phyloP scores from a whole-genome alignment of 2,113 vertebrate species.

The Caretta caretta region DNA sequence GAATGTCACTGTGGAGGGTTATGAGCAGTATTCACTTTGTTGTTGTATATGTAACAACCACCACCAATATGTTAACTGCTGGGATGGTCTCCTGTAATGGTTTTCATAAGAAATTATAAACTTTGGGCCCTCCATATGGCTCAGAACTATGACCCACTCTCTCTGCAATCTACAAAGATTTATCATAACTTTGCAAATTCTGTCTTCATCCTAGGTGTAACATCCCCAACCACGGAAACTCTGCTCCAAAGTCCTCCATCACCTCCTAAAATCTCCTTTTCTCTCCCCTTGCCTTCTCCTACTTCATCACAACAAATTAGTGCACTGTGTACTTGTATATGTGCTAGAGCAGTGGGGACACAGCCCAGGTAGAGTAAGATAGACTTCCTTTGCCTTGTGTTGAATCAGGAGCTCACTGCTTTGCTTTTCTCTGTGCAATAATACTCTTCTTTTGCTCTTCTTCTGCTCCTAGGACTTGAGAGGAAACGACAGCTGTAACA shows the following conservation, averaged over 20 bases:
- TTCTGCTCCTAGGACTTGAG: neutral
- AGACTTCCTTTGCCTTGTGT: neutral
- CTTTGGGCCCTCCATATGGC: neutral
- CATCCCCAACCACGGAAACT: neutral
- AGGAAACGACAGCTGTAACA: neutral
- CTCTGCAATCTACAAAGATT: neutral
- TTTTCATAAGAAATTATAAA: neutral
- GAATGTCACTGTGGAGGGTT: neutral
- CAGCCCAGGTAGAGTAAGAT: neutral
- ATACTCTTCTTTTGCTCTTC: neutral
- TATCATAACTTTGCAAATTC: neutral
- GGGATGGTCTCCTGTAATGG: fast-evolving
- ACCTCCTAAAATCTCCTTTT: neutral
- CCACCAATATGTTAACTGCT: neutral
- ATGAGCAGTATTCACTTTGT: neutral
- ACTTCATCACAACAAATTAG: fast-evolving
- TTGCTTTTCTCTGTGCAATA: neutral
- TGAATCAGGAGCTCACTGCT: neutral
- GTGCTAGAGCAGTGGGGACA: neutral
- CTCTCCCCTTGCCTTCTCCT: neutral
- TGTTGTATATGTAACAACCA: constrained; percentile 2
- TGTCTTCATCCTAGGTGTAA: neutral
- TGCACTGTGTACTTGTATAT: neutral
- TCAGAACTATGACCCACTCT: neutral
- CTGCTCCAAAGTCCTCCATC: neutral